phyloP scores from a whole-genome alignment of 2,797 vertebrate genomes.

The Sebastes oblongus region DNA sequence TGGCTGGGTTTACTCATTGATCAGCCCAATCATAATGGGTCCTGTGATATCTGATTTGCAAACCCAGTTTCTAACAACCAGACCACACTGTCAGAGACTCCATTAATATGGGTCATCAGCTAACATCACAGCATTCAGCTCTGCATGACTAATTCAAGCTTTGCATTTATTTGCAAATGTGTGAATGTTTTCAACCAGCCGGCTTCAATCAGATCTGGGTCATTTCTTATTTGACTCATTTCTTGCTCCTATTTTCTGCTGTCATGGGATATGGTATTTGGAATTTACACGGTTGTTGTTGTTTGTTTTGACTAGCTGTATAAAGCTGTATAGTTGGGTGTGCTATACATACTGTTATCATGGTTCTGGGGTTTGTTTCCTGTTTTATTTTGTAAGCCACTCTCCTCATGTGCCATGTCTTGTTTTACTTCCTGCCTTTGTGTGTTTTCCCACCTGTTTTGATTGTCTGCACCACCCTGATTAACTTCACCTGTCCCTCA shows the following conservation, averaged over 20 bases:
- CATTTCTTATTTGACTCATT: background rate
- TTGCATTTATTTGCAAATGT: conserved; percentile 26
- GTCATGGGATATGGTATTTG: background rate
- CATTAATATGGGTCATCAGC: conserved; percentile 7
- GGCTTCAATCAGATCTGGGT: background rate
- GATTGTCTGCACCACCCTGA: background rate
- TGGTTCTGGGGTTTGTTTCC: background rate
- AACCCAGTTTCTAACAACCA: background rate
- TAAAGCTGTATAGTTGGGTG: background rate
- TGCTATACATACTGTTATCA: background rate
- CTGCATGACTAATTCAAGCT: conserved; percentile 28
- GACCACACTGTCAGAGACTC: background rate
- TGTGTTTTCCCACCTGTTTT: too few relatives aligned
- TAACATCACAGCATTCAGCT: conserved; percentile 16
- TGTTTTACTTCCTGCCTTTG: too few relatives aligned
- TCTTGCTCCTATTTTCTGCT: background rate
- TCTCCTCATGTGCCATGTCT: too few relatives aligned
- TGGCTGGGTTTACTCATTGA: background rate
- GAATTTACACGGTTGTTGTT: background rate
- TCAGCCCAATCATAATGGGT: background rate
- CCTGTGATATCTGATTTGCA: conserved; percentile 7
- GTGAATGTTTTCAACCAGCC: background rate
- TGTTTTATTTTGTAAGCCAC: background rate
- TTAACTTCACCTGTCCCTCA: background rate
- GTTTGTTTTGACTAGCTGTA: background rate